phyloP scores from a whole-genome alignment of 2,888 invertebrate genomes.

The Rapana venosa region DNA sequence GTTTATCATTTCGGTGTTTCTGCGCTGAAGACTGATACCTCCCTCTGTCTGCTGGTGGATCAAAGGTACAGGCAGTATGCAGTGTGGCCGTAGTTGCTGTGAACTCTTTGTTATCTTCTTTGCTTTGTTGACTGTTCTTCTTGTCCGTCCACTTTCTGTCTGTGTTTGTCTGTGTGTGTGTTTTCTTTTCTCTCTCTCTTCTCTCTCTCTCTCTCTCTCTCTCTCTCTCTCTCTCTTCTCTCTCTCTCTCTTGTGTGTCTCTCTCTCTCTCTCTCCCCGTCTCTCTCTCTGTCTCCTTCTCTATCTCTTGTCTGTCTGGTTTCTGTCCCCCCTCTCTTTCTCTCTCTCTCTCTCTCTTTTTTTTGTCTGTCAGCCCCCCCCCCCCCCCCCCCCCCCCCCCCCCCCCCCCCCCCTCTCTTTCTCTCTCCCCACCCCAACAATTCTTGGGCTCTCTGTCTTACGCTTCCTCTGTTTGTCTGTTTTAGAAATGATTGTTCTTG shows the following conservation, averaged over 20 bases:
- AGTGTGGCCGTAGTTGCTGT: too few species aligned
- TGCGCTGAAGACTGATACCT: too few species aligned
- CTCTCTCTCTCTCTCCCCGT: not conserved
- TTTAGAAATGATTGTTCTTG: too few species aligned
- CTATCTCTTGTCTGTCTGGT: too few species aligned
- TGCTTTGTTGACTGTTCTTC: not conserved
- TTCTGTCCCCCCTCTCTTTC: too few species aligned
- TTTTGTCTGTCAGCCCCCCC: not conserved
- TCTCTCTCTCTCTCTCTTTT: not conserved
- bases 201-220: not conserved
- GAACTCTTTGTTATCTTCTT: too few species aligned
- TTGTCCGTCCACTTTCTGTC: not conserved
- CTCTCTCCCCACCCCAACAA: not conserved
- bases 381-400: not conserved
- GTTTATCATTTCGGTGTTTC: too few species aligned
- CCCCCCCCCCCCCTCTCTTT: not conserved
- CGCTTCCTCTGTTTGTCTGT: too few species aligned
- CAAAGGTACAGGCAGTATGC: too few species aligned
- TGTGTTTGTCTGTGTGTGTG: not conserved
- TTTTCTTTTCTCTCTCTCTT: not conserved
- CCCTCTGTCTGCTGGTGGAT: too few species aligned
- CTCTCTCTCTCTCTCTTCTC: not conserved
- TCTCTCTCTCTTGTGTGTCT: too few species aligned
- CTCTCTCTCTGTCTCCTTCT: not conserved
- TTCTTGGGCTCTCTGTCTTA: not conserved